A percentile compares a stretch with the other conserved stretches of the same genome.
phyloP scores from a whole-genome alignment of 2,888 invertebrate genomes.

The Latrodectus elegans region DNA sequence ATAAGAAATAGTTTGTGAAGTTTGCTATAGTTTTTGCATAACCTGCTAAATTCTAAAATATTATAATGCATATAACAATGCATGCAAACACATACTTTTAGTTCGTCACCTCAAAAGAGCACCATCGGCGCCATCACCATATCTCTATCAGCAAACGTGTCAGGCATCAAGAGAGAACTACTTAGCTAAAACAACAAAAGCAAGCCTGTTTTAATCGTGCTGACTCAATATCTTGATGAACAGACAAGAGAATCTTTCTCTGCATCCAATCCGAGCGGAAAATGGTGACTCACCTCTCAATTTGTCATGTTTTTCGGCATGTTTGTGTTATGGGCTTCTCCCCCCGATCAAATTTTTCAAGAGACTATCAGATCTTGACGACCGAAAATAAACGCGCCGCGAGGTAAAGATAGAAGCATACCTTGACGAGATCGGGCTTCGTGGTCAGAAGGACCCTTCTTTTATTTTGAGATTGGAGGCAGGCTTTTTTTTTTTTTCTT shows the following conservation, averaged over 20 bases:
- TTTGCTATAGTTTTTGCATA: too few relatives aligned
- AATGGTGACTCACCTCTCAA: slow-evolving; percentile 15
- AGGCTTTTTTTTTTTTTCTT: too few relatives aligned
- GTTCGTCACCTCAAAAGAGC: too few relatives aligned
- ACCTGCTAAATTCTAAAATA: too few relatives aligned
- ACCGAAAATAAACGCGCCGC: background rate
- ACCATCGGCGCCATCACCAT: slow-evolving; percentile 32
- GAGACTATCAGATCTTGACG: background rate
- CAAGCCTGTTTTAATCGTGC: slow-evolving; percentile 39
- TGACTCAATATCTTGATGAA: slow-evolving; percentile 40
- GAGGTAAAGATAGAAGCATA: background rate
- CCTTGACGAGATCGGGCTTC: too few relatives aligned
- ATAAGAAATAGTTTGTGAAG: too few relatives aligned
- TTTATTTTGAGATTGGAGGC: too few relatives aligned
- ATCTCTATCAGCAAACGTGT: slow-evolving; percentile 47
- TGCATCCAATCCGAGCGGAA: slow-evolving; percentile 4
- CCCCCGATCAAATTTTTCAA: background rate
- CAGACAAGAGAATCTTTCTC: slow-evolving; percentile 19
- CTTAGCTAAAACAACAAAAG: slow-evolving; percentile 57
- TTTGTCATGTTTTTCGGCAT: slow-evolving; percentile 43
- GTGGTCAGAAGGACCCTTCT: too few relatives aligned
- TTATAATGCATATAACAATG: too few relatives aligned
- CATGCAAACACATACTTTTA: too few relatives aligned
- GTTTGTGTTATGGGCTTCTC: slow-evolving; percentile 16
- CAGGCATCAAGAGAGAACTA: slow-evolving; percentile 34